These are phyloP conservation scores for Sciurus niger DNA, from an alignment of 2,113 vertebrate genomes.

Conservation along the genomic window DNA sequence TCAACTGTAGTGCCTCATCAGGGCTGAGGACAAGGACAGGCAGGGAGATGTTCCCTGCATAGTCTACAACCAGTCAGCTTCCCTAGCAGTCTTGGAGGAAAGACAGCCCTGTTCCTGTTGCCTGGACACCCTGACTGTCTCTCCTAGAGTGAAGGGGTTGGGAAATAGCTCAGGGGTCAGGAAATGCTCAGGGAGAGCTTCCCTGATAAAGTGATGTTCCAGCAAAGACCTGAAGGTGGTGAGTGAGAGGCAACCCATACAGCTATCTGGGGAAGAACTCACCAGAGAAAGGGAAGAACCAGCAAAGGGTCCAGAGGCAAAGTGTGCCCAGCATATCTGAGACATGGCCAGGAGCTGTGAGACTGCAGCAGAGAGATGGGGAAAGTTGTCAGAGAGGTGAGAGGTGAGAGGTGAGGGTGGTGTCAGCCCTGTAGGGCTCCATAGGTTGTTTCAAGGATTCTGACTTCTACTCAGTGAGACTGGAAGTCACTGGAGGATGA, in stretches of 20 bases:
- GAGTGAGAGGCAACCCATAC: background rate
- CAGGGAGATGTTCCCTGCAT: background rate
- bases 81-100: background rate
- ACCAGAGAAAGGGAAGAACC: background rate
- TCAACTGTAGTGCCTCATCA: background rate
- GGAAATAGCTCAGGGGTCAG: background rate
- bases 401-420: background rate
- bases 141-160: background rate
- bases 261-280: background rate
- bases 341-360: background rate
- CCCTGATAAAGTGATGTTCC: background rate
- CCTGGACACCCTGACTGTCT: background rate
- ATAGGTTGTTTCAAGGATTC: background rate
- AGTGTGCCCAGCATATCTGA: fast-evolving
- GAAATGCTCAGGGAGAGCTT: background rate
- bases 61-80: background rate
- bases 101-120: background rate
- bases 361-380: background rate
- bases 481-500: background rate
- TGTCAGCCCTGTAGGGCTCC: fast-evolving
- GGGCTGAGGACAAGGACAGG: background rate
- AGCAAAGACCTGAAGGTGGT: background rate
- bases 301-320: background rate
- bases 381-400: background rate
- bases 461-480: background rate